These are phyloP conservation scores for Helicolenus hilgendorfi DNA, from an alignment of 2,797 vertebrate genomes.

Conservation along the genomic window DNA sequence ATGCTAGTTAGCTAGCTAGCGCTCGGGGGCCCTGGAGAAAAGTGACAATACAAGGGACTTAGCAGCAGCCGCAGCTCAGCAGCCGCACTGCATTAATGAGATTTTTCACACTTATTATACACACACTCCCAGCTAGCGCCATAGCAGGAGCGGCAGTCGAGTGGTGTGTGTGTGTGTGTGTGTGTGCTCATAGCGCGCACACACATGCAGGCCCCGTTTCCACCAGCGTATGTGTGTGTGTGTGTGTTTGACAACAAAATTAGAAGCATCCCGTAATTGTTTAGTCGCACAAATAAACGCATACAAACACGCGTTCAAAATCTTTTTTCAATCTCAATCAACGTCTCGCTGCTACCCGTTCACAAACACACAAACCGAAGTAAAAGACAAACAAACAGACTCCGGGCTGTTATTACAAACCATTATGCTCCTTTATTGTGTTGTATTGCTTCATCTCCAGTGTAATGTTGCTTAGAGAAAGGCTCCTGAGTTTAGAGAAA, in stretches of 20 bases:
- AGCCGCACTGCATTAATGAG: conserved; percentile 98
- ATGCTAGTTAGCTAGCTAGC: conserved; percentile 97
- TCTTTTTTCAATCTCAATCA: conserved; percentile 40
- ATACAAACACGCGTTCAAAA: conserved; percentile 41
- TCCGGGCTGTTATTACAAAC: conserved; percentile 52
- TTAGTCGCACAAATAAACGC: conserved; percentile 54
- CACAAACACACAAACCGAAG: conserved; percentile 27
- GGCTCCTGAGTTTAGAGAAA: not conserved
- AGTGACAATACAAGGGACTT: conserved; percentile 95
- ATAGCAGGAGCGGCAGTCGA: conserved; percentile 47
- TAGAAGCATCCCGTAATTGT: conserved; percentile 63
- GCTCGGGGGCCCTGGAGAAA: conserved; percentile 94
- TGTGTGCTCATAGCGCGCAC: conserved; percentile 57
- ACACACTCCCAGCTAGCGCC: conserved; percentile 78
- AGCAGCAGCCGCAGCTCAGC: conserved; percentile 93
- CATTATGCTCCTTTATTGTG: conserved; percentile 43
- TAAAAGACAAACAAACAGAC: conserved; percentile 56
- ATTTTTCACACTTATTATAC: conserved; percentile 99
- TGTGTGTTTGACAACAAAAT: conserved; percentile 77
- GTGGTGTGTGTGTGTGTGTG: conserved; percentile 61
- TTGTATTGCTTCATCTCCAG: conserved; percentile 35
- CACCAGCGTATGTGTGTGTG: conserved; percentile 39
- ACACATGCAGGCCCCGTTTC: conserved; percentile 26
- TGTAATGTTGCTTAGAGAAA: not conserved
- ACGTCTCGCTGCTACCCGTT: conserved; percentile 1